Evolutionary conservation across 2,888 invertebrate genomes (phyloP).

Genomic region (Caenorhabditis angaria): DNA sequence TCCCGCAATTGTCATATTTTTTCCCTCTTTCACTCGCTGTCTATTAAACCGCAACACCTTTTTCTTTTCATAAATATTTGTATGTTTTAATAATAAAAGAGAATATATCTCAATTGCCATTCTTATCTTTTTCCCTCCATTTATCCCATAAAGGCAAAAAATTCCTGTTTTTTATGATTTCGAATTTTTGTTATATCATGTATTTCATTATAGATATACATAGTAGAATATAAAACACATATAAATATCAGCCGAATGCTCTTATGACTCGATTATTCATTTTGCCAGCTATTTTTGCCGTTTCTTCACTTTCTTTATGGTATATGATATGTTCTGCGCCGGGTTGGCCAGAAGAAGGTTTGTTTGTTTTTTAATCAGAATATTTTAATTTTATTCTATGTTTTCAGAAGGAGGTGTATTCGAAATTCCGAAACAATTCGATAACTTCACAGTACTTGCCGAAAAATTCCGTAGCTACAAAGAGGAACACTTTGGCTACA

Average conservation of each 20-base stretch:
- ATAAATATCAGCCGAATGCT: background rate
- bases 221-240: too few relatives aligned
- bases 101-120: background rate
- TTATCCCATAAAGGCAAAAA: background rate
- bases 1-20: background rate
- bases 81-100: background rate
- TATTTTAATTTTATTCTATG: too few relatives aligned
- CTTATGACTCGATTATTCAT: conserved; percentile 67
- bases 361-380: background rate
- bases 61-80: background rate
- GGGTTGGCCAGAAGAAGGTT: conserved; percentile 64
- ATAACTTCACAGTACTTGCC: conserved; percentile 70
- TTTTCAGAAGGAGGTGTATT: conserved; percentile 56
- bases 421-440: conserved; percentile 70
- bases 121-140: background rate
- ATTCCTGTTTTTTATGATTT: conserved; percentile 2
- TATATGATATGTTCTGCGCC: conserved; percentile 68
- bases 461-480: conserved; percentile 74
- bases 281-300: conserved; percentile 68
- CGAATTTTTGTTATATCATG: conserved; percentile 5
- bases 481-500: conserved; percentile 75
- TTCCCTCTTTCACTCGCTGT: background rate
- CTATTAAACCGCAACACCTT: background rate
- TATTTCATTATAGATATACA: background rate
- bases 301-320: conserved; percentile 67